Evolutionary conservation across 2,113 vertebrate species (phyloP).

Genomic region (Rostratula benghalensis): DNA sequence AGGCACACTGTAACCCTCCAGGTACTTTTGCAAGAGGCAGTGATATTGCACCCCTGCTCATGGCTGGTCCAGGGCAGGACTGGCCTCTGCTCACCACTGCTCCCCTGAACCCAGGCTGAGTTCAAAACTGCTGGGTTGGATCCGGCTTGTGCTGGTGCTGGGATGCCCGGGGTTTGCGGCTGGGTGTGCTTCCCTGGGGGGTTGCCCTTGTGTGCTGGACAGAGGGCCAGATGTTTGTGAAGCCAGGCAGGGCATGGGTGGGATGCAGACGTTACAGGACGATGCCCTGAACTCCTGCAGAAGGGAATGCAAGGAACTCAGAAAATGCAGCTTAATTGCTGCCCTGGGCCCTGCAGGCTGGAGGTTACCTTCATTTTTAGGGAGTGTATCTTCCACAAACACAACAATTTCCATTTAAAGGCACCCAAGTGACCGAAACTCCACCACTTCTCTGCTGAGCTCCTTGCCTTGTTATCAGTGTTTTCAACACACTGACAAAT

Average conservation of each 20-base stretch:
- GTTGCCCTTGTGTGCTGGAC: background rate
- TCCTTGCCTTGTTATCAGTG: background rate
- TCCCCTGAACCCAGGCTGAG: background rate
- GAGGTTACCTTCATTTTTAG: slow-evolving; percentile 48
- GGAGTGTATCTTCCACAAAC: slow-evolving; percentile 49
- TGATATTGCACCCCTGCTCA: fast-evolving
- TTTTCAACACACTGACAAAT: fast-evolving
- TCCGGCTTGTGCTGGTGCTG: background rate
- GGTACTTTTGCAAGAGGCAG: background rate
- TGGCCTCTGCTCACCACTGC: background rate
- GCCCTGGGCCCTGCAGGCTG: background rate
- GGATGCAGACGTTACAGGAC: slow-evolving; percentile 29
- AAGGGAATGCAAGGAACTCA: slow-evolving; percentile 53
- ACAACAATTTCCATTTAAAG: slow-evolving; percentile 32
- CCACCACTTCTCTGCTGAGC: background rate
- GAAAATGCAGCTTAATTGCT: slow-evolving; percentile 55
- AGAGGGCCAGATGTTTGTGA: slow-evolving; percentile 17
- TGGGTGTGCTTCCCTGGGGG: slow-evolving; percentile 9
- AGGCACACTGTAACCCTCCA: background rate
- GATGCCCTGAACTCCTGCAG: slow-evolving; percentile 42
- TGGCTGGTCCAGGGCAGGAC: fast-evolving
- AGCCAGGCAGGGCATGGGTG: slow-evolving; percentile 50
- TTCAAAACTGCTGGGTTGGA: background rate
- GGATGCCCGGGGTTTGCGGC: background rate
- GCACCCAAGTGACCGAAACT: background rate